Percentiles rank a stretch among this genome's conserved stretches.
These are phyloP conservation scores for Potamilus streckersoni DNA, from an alignment of 1,140 invertebrate genomes.

Conservation along the genomic window DNA sequence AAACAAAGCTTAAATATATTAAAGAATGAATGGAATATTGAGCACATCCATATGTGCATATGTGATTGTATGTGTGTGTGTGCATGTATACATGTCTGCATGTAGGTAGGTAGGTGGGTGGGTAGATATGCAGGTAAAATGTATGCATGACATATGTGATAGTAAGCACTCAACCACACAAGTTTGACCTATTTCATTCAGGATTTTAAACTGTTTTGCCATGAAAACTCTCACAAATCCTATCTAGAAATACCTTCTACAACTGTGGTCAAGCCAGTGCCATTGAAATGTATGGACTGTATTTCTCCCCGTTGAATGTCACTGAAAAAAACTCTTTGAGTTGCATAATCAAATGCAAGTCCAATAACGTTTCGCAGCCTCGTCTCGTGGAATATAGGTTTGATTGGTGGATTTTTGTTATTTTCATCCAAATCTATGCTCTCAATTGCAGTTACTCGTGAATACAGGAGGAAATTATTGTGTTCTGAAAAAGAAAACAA, in stretches of 20 bases:
- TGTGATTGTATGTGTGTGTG: too few species aligned
- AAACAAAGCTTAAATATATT: too few species aligned
- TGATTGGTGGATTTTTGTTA: slow-evolving; percentile 81
- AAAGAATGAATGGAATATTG: too few species aligned
- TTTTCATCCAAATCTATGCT: slow-evolving; percentile 82
- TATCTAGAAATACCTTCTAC: slow-evolving; percentile 69
- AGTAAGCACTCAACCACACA: neutral
- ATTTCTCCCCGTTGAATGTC: slow-evolving; percentile 88
- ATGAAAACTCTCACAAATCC: neutral
- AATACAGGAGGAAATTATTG: slow-evolving; percentile 90
- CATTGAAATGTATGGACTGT: slow-evolving; percentile 86
- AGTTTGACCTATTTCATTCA: neutral
- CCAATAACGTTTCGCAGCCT: slow-evolving; percentile 86
- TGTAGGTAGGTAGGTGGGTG: too few species aligned
- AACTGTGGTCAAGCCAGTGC: slow-evolving; percentile 77
- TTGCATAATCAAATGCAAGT: slow-evolving; percentile 82
- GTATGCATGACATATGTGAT: neutral
- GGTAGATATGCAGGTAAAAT: neutral
- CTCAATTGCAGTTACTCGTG: slow-evolving; percentile 90
- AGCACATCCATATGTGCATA: too few species aligned
- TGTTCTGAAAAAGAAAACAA: slow-evolving; percentile 73
- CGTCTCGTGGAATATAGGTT: slow-evolving; percentile 78
- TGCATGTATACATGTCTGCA: too few species aligned
- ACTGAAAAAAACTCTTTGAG: slow-evolving; percentile 82
- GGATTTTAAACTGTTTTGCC: neutral